Evolutionary conservation across 2,888 invertebrate genomes (phyloP), one percentile per base, ranked within the genome.

Genomic region (Phengaris alcon): DNA sequence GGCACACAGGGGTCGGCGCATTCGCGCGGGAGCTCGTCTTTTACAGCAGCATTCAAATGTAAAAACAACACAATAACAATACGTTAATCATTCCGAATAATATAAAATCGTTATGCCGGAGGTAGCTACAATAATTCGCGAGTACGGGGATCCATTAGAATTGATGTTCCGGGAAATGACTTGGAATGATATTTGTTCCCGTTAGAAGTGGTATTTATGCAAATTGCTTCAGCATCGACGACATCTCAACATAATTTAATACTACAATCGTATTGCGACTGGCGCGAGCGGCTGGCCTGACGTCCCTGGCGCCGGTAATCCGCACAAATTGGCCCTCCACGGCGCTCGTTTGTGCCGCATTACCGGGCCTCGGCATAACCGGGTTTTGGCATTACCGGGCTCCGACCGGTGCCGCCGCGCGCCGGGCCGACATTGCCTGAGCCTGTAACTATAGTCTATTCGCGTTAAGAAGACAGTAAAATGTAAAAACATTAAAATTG

Each of bases 251-350:
- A 10, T 64, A 64, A 64, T 64, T 64, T 35, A 64, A 64, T 64
- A 64, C 12, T 64, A 64, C 35, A 35, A 64, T 44, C 64, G 64
- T 64, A 35, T 35, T 22, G 64, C 51, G 59, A 48, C 12, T 4
- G 59, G 6, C n/a, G 22, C n/a, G 35, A 9, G 15, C 5, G 22
- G 5, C 10, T 22, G 22, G 72, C 10, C 35, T 54, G 22, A 9
- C 7, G 8, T 6, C 22, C 9, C 64, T 35, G 48, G 5, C 15
- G 46, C 15, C 12, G 51, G 54, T 72, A 72, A 72, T 72, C 72
- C 54, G 52, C 35, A 54, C 72, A 72, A 72, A 72, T 72, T 72
- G 72, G 52, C 54, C 22, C 72, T 72, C 13, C 72, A 13, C 54
- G 68, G 22, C 22, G 12, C 64, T 35, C 64, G 64, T 44, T 64